These are phyloP conservation scores for Megaceryle alcyon DNA, from an alignment of 2,797 vertebrate genomes.

Conservation along the genomic window DNA sequence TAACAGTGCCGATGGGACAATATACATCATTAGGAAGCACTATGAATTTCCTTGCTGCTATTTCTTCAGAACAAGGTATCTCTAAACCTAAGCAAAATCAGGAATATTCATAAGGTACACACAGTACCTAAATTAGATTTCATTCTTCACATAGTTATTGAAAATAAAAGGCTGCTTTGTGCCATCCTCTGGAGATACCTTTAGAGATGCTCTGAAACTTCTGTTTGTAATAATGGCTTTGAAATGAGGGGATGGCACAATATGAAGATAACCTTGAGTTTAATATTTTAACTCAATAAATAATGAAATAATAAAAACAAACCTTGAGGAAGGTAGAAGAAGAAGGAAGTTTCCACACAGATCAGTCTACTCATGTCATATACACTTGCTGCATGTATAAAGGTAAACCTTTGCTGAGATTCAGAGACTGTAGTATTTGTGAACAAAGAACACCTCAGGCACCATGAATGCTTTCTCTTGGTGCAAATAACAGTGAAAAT, in stretches of 20 bases:
- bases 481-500: constrained; percentile 1
- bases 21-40: neutral
- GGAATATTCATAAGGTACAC: neutral
- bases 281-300: neutral
- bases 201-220: neutral
- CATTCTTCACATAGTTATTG: neutral
- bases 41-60: neutral
- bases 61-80: neutral
- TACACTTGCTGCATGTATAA: neutral
- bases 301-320: neutral
- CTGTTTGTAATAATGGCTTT: neutral
- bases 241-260: neutral
- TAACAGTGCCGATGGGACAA: neutral
- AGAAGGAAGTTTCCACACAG: neutral
- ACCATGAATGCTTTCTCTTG: neutral
- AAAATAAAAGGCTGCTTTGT: neutral
- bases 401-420: neutral
- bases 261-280: neutral
- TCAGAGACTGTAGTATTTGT: neutral
- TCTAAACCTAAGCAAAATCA: neutral
- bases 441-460: neutral
- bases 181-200: neutral
- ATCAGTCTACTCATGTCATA: neutral
- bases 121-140: neutral
- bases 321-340: neutral